Evolutionary conservation across 2,113 vertebrate species (phyloP), one percentile per base, ranked within the genome.

Genomic region (Microcebus tavaratra): DNA sequence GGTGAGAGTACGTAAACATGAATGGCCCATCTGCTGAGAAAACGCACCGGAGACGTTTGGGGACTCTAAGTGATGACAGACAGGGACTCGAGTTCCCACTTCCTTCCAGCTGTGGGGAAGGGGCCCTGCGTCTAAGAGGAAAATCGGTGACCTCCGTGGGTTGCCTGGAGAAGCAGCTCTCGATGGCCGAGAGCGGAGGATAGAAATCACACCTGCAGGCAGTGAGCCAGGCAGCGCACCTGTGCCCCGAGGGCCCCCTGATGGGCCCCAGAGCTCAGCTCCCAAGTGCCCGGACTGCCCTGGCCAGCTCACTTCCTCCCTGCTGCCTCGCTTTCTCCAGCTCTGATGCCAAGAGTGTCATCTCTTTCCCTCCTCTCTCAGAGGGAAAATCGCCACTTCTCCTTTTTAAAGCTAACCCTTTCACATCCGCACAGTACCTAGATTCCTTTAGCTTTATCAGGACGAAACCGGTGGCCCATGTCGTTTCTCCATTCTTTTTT

Each of bases 51-150:
- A 95, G 97, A 70, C 57, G 83, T 96, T 68, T 13, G 1, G 55
- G 65, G 63, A 80, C 82, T 94, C 82, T 2, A 42, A 75, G 95
- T 95, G 95, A 93, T 87, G 95, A 98, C 34, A 76, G 83, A 98
- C 34, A 76, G 83, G 83, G 61, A 96, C 39, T 95, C 83, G 20
- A 10, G 70, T 95, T 96, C 96, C 90, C 65, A 80, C 63, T 93
- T 97, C 94, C 95, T 96, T 59, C 82, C 95, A 96, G 94, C 87
- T 97, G 90, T 90, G 75, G 53, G 68, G 90, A 89, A 70, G 34
- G 70, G 55, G 39, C 61, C 76, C 70, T 1, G 12, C 79, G 70
- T 93, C 63, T 36, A 36, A 78, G 67, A 82, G 91, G 57, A 96
- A 94, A 91, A 75, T 57, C 95, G 65, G 0, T 94, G 96, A 57